These are phyloP conservation scores for Geotrupes spiniger DNA, from an alignment of 2,888 invertebrate species.

Conservation along the genomic window DNA sequence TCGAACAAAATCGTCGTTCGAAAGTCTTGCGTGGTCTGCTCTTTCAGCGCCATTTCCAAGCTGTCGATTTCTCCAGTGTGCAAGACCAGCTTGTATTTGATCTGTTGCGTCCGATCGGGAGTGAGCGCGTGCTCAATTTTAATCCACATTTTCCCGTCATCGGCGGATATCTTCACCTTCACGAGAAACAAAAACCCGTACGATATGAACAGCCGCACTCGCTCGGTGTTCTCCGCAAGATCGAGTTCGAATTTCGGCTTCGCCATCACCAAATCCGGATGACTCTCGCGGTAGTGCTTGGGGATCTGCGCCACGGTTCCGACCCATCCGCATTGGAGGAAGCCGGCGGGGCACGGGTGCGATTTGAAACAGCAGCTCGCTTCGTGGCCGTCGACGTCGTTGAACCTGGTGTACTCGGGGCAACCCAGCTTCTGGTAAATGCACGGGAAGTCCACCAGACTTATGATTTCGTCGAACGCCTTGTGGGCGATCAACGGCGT, in stretches of 20 bases:
- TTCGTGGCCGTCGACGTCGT: slow-evolving; percentile 16
- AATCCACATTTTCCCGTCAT: slow-evolving; percentile 18
- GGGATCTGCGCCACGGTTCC: slow-evolving; percentile 12
- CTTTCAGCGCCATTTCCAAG: slow-evolving; percentile 13
- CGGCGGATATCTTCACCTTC: slow-evolving; percentile 11
- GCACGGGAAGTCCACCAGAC: slow-evolving; percentile 13
- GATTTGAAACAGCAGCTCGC: slow-evolving; percentile 10
- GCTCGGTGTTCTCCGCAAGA: slow-evolving; percentile 5
- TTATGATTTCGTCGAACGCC: slow-evolving; percentile 13
- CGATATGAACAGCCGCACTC: slow-evolving; percentile 6
- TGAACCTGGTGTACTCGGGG: slow-evolving; percentile 11
- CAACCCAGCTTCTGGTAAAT: slow-evolving; percentile 15
- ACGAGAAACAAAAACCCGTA: slow-evolving; percentile 14
- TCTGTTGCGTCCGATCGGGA: slow-evolving; percentile 3
- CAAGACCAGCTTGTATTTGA: slow-evolving; percentile 19
- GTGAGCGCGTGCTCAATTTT: slow-evolving; percentile 13
- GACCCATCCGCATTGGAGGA: slow-evolving; percentile 9
- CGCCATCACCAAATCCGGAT: slow-evolving; percentile 7
- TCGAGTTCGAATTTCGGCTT: slow-evolving; percentile 11
- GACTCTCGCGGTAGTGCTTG: slow-evolving; percentile 16
- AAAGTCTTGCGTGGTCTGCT: slow-evolving; percentile 6
- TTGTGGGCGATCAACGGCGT: slow-evolving; percentile 8
- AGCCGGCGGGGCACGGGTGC: slow-evolving; percentile 14
- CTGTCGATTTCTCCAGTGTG: slow-evolving; percentile 12
- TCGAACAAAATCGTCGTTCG: slow-evolving; percentile 8